Evolutionary conservation across 2,888 invertebrate genomes (phyloP).

Genomic region (Pristionchus entomophagus): DNA sequence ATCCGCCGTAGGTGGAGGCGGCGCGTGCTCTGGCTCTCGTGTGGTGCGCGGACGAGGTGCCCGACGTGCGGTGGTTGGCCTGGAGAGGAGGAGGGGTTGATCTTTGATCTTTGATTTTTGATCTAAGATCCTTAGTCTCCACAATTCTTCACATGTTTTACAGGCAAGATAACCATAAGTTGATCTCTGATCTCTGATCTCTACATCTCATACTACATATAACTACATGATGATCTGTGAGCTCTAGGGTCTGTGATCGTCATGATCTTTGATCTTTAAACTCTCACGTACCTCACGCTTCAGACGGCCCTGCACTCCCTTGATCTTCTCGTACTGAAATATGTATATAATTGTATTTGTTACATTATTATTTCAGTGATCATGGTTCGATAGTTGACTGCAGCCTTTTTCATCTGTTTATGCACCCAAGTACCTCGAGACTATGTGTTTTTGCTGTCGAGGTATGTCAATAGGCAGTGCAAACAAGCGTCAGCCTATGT

Average conservation of each 20-base stretch:
- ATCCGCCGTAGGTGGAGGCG: slow-evolving; percentile 35
- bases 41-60: not conserved
- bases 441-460: slow-evolving; percentile 9
- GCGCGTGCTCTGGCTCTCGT: slow-evolving; percentile 19
- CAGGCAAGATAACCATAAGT: too few species aligned
- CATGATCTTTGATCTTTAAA: not conserved
- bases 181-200: too few species aligned
- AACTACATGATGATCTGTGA: too few species aligned
- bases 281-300: slow-evolving; percentile 29
- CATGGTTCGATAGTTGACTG: too few species aligned
- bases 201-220: too few species aligned
- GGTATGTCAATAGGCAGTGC: not conserved
- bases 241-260: too few species aligned
- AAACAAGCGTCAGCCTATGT: not conserved
- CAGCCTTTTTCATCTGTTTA: not conserved
- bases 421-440: not conserved
- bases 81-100: not conserved
- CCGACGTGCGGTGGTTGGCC: slow-evolving; percentile 31
- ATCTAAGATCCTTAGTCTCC: too few species aligned
- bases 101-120: not conserved
- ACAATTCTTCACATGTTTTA: too few species aligned
- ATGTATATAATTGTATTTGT: not conserved
- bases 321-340: slow-evolving; percentile 49
- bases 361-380: not conserved
- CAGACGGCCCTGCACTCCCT: slow-evolving; percentile 49